A percentile compares a stretch with the other conserved stretches of the same genome.
phyloP scores from a whole-genome alignment of 2,888 invertebrate genomes.

The Eilema depressum region DNA sequence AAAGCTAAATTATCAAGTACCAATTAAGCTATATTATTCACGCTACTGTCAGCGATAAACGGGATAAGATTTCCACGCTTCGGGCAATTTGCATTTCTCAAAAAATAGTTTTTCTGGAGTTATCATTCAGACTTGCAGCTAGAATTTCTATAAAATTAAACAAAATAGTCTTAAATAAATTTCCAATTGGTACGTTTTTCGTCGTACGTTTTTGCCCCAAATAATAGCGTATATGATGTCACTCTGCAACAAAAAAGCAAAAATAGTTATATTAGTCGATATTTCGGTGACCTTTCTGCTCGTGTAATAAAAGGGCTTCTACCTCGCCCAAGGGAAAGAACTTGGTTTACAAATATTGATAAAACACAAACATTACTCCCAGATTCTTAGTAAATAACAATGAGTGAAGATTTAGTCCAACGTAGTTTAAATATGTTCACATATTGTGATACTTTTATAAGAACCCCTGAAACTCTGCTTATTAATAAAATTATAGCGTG shows the following conservation, averaged over 20 bases:
- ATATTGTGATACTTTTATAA: too few relatives aligned
- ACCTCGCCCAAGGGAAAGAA: not conserved
- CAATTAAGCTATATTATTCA: too few relatives aligned
- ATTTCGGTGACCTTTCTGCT: not conserved
- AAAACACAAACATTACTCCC: not conserved
- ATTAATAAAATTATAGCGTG: too few relatives aligned
- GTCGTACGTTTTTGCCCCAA: not conserved
- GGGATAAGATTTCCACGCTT: too few relatives aligned
- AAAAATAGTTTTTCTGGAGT: not conserved
- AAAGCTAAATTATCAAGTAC: too few relatives aligned
- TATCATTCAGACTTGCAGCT: not conserved
- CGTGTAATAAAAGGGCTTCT: not conserved
- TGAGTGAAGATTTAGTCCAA: too few relatives aligned
- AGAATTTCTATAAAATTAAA: not conserved
- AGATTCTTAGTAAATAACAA: too few relatives aligned
- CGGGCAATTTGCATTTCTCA: not conserved
- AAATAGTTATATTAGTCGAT: not conserved
- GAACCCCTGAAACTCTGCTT: too few relatives aligned
- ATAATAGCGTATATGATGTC: not conserved
- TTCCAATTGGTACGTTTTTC: not conserved
- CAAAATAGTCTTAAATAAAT: too few relatives aligned
- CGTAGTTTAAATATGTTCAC: too few relatives aligned
- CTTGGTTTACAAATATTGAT: not conserved
- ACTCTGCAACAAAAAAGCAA: not conserved
- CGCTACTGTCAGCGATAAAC: too few relatives aligned